phyloP scores from a whole-genome alignment of 2,797 vertebrate genomes.

The Borostomias antarcticus region DNA sequence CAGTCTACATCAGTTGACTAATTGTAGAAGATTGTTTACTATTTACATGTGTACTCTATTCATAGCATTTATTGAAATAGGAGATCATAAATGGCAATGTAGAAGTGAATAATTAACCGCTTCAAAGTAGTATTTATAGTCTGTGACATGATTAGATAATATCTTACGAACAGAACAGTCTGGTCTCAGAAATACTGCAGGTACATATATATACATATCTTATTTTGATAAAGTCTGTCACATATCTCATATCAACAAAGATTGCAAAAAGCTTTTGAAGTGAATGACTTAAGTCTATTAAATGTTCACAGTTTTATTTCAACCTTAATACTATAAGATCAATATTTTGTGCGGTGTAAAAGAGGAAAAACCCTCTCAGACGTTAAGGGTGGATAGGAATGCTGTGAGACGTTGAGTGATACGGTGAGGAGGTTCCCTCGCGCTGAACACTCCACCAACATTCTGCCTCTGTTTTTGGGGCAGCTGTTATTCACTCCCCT shows the following conservation, averaged over 20 bases:
- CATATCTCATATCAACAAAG: background rate
- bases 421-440: conserved; percentile 39
- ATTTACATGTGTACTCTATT: conserved; percentile 17
- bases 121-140: too few relatives aligned
- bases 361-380: conserved; percentile 8
- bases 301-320: conserved; percentile 17
- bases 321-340: conserved; percentile 16
- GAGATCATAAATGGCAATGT: too few relatives aligned
- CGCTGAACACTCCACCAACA: conserved; percentile 46
- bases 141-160: too few relatives aligned
- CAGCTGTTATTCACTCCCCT: conserved; percentile 54
- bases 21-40: conserved; percentile 21
- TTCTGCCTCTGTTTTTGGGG: conserved; percentile 61
- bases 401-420: conserved; percentile 47
- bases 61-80: too few relatives aligned
- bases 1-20: conserved; percentile 43
- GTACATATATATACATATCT: too few relatives aligned
- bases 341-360: conserved; percentile 32
- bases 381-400: conserved; percentile 48
- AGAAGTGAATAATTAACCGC: conserved; percentile 16
- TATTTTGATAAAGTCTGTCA: too few relatives aligned
- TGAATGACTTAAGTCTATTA: conserved; percentile 17
- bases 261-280: background rate
- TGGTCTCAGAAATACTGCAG: too few relatives aligned
- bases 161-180: background rate